These are phyloP conservation scores for Spialia ferax DNA, from an alignment of 2,888 invertebrate species.

Conservation along the genomic window DNA sequence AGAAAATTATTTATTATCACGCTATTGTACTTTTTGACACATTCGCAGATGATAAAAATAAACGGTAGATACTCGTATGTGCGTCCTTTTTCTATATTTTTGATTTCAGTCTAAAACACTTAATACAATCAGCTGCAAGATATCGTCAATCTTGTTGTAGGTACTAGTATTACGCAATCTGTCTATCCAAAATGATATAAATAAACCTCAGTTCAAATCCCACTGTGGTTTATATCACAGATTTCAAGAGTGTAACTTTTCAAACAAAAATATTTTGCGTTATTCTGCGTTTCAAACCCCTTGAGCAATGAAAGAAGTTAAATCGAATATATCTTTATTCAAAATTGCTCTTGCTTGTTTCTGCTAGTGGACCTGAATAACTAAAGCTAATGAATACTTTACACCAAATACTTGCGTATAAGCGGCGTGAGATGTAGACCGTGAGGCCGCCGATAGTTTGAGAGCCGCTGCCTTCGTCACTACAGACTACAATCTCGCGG, in stretches of 20 bases:
- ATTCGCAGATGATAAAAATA: no score
- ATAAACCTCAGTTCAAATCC: no score
- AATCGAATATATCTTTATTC: neutral
- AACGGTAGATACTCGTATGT: no score
- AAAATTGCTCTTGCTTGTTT: neutral
- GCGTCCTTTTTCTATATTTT: no score
- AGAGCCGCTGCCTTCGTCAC: constrained; percentile 55
- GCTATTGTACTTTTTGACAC: no score
- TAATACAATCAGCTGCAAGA: neutral
- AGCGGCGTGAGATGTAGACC: neutral
- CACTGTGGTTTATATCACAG: neutral
- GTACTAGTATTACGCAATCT: no score
- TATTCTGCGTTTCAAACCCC: neutral
- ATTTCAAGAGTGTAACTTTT: neutral
- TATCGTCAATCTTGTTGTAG: neutral
- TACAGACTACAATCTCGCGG: constrained; percentile 57
- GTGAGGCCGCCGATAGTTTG: constrained; percentile 53
- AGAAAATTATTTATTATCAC: no score
- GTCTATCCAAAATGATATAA: no score
- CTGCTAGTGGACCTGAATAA: neutral
- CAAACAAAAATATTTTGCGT: neutral
- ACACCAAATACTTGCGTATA: neutral
- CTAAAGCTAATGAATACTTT: neutral
- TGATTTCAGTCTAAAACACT: no score
- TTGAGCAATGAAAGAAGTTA: neutral